Evolutionary conservation across 2,888 invertebrate genomes (phyloP), one percentile per base, ranked within the genome.

Genomic region (Chorisops tibialis): DNA sequence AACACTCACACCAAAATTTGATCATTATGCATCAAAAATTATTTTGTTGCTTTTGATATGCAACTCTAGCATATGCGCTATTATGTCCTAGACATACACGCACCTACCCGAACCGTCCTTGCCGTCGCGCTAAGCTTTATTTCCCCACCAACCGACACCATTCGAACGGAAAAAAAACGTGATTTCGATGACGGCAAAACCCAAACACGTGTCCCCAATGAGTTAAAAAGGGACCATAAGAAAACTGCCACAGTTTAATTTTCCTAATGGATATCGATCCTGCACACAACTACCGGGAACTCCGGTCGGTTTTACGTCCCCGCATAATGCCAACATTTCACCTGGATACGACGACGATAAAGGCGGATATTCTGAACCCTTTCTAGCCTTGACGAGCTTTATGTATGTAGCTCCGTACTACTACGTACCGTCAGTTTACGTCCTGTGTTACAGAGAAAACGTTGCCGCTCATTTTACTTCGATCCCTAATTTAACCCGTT

Each of bases 201-300:
- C 56, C 39, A 56, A 56, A 45, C 56, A 56, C 59, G 62, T 64
- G 62, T 64, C 62, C 61, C 61, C 61, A 59, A 61, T 61, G 64
- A 59, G 37, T 48, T 64, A 50, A 64, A 64, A 62, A 62, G 50
- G 62, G 60, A 62, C 59, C 62, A 59, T 54, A 50, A 6, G 59
- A 59, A 49, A 38, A 49, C 37, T 73, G 76, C 75, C 75, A 72
- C 75, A 76, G 75, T 78, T 78, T 78, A 78, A 78, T 78, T 78
- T 78, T 77, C 77, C 76, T 78, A 78, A 78, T 78, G 78, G 78
- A 78, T 78, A 78, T 78, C 77, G 78, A 78, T 78, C 75, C 75
- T 69, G 62, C 66, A 48, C 59, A 45, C 39, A 56, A 54, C 49
- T 19, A 48, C 45, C 43, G 47, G 43, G 4, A 45, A 18, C 30